Evolutionary conservation across 1,140 invertebrate species (phyloP), one percentile per base, ranked within the genome.

Genomic region (Leptinotarsa defecta): DNA sequence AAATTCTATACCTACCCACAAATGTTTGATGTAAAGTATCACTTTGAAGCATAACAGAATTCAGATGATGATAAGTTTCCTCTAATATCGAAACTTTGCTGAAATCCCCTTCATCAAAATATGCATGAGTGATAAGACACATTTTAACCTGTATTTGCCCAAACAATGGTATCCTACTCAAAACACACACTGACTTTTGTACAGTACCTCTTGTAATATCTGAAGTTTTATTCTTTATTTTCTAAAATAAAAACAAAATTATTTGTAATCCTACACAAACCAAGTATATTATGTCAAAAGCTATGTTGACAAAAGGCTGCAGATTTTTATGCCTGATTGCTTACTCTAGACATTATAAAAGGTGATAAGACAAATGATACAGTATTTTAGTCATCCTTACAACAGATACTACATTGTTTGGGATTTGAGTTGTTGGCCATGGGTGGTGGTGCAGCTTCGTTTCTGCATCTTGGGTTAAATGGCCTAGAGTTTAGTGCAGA

Each of bases 141-240:
- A 99, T 92, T 89, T 99, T 99, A 1, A 97, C 94, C 87, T 96
- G 95, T 79, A 98, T 93, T 69, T 97, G 92, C 13, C 96, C 96
- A 88, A 94, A 98, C 8, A 98, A 88, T 22, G 96, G 96, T 78
- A 95, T 88, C 75, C 90, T 92, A 81, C 96, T 97, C 67, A 99
- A 86, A 17, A 97, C 94, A 87, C 95, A 96, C 3, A 96, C 94
- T 83, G 94, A 94, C 86, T 98, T 98, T 87, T 98, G 96, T 34
- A 98, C 95, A 27, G 95, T 96, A 77, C 95, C 96, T 80, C 98
- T 89, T 1, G 98, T 99, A 82, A 99, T 95, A 85, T 99, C 97
- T n/a, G 95, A 93, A n/a, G 96, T 96, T 78, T 93, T 93, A 85
- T 96, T 96, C 81, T 95, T 91, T 34, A 99, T 88, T 91, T 96